Conservation (phyloP, 2,888 invertebrate species). For the Dryocosmus kuriphilus region DNA sequence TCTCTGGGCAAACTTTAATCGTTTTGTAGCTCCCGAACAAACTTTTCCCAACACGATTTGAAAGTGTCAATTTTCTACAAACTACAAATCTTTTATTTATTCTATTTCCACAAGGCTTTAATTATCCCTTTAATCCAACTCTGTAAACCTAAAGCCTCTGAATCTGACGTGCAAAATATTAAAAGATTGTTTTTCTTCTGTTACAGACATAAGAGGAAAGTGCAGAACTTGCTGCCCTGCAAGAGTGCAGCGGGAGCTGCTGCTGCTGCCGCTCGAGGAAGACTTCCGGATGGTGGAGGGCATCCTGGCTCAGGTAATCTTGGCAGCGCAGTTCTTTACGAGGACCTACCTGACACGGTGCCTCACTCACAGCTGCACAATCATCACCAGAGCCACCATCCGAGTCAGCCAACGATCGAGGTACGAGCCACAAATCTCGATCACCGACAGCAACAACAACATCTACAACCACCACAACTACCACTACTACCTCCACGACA, state of each 20-base stretch:
- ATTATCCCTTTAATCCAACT: background rate
- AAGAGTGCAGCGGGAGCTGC: slow-evolving; percentile 82
- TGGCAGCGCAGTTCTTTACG: slow-evolving; percentile 84
- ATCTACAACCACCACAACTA: slow-evolving; percentile 44
- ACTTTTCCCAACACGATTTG: background rate
- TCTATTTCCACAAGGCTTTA: background rate
- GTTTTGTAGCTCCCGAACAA: background rate
- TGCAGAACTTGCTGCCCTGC: slow-evolving; percentile 90
- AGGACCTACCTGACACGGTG: slow-evolving; percentile 86
- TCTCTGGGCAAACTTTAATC: slow-evolving; percentile 22
- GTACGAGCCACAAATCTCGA: slow-evolving; percentile 63
- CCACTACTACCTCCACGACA: slow-evolving; percentile 51
- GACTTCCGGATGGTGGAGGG: slow-evolving; percentile 76
- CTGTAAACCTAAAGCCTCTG: background rate
- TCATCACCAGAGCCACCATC: slow-evolving; percentile 64
- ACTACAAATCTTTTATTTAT: background rate
- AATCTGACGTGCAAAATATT: background rate
- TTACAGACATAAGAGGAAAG: slow-evolving; percentile 91
- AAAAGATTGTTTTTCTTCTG: slow-evolving; percentile 61
- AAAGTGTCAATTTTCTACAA: slow-evolving; percentile 15
- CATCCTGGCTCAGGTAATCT: slow-evolving; percentile 67
- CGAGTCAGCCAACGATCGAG: slow-evolving; percentile 72
- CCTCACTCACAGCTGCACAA: slow-evolving; percentile 77
- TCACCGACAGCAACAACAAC: slow-evolving; percentile 61
- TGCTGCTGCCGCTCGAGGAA: slow-evolving; percentile 73